Evolutionary conservation across 2,113 vertebrate genomes (phyloP).

Genomic region (Mionectes macconnelli): DNA sequence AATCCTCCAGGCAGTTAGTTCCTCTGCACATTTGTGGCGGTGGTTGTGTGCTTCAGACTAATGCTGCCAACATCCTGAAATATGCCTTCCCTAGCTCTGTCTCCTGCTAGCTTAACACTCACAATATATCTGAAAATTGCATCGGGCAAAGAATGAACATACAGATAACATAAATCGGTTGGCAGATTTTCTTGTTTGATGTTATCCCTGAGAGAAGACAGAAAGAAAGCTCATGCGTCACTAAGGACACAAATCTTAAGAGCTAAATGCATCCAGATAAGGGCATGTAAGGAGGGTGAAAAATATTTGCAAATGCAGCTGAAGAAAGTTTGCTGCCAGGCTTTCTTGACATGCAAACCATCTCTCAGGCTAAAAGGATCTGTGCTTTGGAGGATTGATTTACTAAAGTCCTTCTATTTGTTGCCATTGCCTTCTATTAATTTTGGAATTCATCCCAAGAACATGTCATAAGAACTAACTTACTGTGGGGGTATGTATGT

Average conservation of each 20-base stretch:
- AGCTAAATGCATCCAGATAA: neutral
- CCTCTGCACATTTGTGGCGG: neutral
- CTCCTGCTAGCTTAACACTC: neutral
- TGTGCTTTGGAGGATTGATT: neutral
- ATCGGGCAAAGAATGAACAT: neutral
- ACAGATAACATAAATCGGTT: neutral
- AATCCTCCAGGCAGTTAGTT: neutral
- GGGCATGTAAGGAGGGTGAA: neutral
- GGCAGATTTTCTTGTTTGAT: neutral
- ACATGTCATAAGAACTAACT: neutral
- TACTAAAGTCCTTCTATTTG: neutral
- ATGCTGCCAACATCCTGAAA: neutral
- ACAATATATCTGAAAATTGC: neutral
- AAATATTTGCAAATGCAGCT: slow-evolving; percentile 6
- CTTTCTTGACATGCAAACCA: neutral
- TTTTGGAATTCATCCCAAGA: neutral
- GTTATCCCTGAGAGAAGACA: neutral
- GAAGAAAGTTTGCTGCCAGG: neutral
- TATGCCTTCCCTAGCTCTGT: neutral
- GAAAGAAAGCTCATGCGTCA: neutral
- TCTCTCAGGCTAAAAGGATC: neutral
- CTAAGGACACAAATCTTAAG: neutral
- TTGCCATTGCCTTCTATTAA: neutral
- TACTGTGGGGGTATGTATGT: neutral
- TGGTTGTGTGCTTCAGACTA: fast-evolving